These are phyloP conservation scores for Napeogenes sylphis DNA, from an alignment of 2,888 invertebrate species.

Conservation along the genomic window DNA sequence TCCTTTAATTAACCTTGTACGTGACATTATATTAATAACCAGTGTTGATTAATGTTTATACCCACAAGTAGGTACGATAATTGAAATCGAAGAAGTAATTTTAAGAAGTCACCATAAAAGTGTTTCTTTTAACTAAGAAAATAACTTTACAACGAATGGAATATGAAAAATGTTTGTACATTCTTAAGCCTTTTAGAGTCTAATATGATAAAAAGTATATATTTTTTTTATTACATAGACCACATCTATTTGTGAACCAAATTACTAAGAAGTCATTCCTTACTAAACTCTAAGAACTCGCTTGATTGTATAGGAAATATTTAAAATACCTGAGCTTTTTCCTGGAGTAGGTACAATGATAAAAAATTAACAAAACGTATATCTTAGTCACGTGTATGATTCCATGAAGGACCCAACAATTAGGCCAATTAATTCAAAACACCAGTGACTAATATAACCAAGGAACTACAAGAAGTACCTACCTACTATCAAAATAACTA, in stretches of 20 bases:
- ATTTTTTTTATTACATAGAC: slow-evolving; percentile 12
- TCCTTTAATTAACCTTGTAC: slow-evolving; percentile 18
- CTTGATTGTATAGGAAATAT: slow-evolving; percentile 17
- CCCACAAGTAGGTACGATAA: no score
- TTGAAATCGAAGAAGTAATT: no score
- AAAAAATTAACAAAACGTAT: slow-evolving; percentile 11
- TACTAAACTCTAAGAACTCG: slow-evolving; percentile 19
- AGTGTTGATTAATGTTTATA: no score
- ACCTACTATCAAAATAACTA: slow-evolving; percentile 41
- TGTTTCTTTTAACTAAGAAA: no score
- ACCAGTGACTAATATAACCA: slow-evolving; percentile 35
- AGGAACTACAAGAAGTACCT: slow-evolving; percentile 11
- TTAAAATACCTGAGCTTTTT: slow-evolving; percentile 26
- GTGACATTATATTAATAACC: slow-evolving; percentile 10
- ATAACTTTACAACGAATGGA: no score
- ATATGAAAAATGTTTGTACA: no score
- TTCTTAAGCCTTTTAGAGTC: no score
- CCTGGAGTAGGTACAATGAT: slow-evolving; percentile 21
- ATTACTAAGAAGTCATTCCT: slow-evolving; percentile 18
- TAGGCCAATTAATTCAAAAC: slow-evolving; percentile 56
- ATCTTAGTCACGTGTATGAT: slow-evolving; percentile 30
- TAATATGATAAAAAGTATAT: neutral
- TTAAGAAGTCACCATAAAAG: no score
- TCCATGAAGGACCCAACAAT: slow-evolving; percentile 62
- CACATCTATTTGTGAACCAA: slow-evolving; percentile 12